Base-by-base conservation (phyloP, 2,888 invertebrate species). In the Tenthredo notha region DNA sequence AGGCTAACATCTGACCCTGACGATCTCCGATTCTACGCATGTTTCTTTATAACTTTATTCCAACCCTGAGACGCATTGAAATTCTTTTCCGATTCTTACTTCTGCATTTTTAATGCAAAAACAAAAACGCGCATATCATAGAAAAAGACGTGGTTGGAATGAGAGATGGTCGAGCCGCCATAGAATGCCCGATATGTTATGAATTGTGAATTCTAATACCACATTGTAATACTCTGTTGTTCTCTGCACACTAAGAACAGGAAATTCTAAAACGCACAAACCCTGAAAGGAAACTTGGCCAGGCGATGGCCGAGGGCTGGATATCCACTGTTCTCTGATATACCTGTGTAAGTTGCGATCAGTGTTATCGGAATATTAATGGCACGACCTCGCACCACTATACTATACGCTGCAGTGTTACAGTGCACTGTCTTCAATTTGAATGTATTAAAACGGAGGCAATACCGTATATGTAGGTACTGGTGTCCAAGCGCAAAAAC, bases 261-360 rank as follows among this genome's bases (percentile, higher is more conserved):
- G 77, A 77, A 25, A 77, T 77, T 54, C 50, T 43, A 1, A 15
- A 40, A 43, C 33, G 47, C 50, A 54, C 15, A n/a, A 33, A 40
- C 77, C 77, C 29, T 50, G 29, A 33, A 77, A 77, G 77, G 77
- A 77, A 77, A 77, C 77, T 77, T 77, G 72, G 77, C 77, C 18
- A 33, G 15, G 50, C 40, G 25, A n/a, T 50, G 77, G 29, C 77
- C 10, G 10, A 7, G 9, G 18, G 54, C n/a, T 77, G n/a, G 18
- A 74, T 43, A 74, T 74, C 40, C 21, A 12, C 74, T 74, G 18
- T 74, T 43, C 74, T 74, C 43, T 43, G 74, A 74, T 74, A 74
- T 74, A 43, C 40, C 43, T 74, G 25, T 74, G 43, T 67, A 33
- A 74, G 40, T 21, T 18, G 72, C 40, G 72, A 74, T 74, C 72